A percentile compares a stretch with the other conserved stretches of the same genome.
Conservation (phyloP, 1,140 invertebrate genomes). For the Dufourea novaeangliae region DNA sequence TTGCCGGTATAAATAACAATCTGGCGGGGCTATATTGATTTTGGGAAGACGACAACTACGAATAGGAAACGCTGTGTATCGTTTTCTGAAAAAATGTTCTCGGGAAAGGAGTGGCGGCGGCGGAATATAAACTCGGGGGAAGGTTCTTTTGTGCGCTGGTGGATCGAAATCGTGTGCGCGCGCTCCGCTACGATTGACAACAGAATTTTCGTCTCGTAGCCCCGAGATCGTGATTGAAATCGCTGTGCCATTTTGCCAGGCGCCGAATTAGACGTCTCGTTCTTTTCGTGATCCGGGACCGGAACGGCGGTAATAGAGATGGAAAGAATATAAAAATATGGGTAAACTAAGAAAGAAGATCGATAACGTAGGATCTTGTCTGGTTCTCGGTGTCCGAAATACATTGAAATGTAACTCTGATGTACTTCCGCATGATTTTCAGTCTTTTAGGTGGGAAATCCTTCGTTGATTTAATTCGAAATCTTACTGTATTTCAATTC, state of each 20-base stretch:
- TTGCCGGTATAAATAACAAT: conserved; percentile 66
- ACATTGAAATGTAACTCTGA: not conserved
- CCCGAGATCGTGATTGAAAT: conserved; percentile 41
- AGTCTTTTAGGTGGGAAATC: too few species aligned
- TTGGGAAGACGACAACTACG: conserved; percentile 38
- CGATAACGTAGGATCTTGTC: not conserved
- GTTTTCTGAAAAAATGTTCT: conserved; percentile 24
- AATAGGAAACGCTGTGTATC: conserved; percentile 37
- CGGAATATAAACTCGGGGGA: not conserved
- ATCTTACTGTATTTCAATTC: too few species aligned
- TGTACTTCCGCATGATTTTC: too few species aligned
- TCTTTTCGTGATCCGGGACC: not conserved
- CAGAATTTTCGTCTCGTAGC: conserved; percentile 36
- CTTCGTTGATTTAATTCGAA: too few species aligned
- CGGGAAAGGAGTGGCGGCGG: not conserved
- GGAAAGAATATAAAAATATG: not conserved
- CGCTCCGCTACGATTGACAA: conserved; percentile 26
- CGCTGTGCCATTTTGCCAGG: conserved; percentile 7
- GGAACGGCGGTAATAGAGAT: not conserved
- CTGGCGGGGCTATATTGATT: conserved; percentile 60
- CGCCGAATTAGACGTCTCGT: conserved; percentile 21
- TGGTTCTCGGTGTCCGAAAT: not conserved
- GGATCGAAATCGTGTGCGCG: conserved; percentile 26
- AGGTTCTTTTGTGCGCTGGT: conserved; percentile 28
- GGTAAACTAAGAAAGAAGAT: not conserved